Evolutionary conservation across 2,113 vertebrate species (phyloP).

Genomic region (Corythornis cristatus): DNA sequence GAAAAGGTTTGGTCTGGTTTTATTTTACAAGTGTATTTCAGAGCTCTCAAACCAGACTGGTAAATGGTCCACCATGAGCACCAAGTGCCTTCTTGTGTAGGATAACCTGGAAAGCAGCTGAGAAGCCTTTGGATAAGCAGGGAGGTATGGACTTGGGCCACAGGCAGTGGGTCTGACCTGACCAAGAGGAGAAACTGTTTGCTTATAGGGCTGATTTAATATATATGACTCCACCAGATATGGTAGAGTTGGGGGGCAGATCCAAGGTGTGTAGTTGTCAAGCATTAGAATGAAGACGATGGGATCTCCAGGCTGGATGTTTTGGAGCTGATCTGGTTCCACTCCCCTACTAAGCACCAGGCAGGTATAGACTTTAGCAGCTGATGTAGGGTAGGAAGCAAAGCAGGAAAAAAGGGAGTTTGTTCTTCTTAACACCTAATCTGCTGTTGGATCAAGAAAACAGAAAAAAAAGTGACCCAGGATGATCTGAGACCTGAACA

Average conservation of each 20-base stretch:
- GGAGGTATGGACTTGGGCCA: background rate
- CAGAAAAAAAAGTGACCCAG: accelerated
- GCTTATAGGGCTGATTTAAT: background rate
- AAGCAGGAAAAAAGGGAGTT: background rate
- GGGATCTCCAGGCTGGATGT: background rate
- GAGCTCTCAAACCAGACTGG: background rate
- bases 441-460: background rate
- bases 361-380: background rate
- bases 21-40: background rate
- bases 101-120: background rate
- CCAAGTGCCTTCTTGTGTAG: background rate
- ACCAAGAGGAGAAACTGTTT: background rate
- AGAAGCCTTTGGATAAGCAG: background rate
- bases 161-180: background rate
- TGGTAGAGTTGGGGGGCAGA: background rate
- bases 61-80: background rate
- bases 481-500: background rate
- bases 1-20: background rate
- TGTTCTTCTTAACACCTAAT: background rate
- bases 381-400: background rate
- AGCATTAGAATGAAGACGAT: background rate
- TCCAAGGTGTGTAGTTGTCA: background rate
- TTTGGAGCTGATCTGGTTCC: background rate
- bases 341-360: background rate
- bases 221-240: background rate